Base-by-base conservation (phyloP, 2,888 invertebrate genomes). In the Drosophila prolongata region DNA sequence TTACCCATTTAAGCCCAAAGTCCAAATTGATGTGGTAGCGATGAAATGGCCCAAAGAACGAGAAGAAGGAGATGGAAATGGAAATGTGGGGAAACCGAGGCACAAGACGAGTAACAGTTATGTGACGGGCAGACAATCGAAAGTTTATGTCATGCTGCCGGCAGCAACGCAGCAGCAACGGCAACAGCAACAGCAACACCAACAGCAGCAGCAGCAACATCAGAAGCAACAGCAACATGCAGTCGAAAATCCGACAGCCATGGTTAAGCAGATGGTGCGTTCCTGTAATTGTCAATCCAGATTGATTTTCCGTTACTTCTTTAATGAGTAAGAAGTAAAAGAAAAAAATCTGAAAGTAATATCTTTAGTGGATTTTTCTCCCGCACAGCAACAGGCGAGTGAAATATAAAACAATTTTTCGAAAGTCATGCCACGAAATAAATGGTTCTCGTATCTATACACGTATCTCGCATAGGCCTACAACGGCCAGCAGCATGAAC, bases 81-180 rank as follows among this genome's bases (percentile, higher is more conserved):
- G 62, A 40, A 19, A 62, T 65, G 65, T 14, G 24, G 42, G 58
- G 54, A 43, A 53, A 16, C 42, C 44, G 44, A 59, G 64, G 65
- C 70, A 70, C 67, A 75, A 47, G 68, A 46, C 56, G 64, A 57
- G 73, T 57, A 75, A 77, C 75, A 71, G 77, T 77, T 77, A 77
- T 77, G 76, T 75, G 78, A 78, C 68, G 68, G 80, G 64, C 87
- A 82, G 87, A 89, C 88, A 88, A 88, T 88, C 88, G 88, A 88
- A 88, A 88, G 88, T 88, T 88, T 88, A 89, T 87, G 84, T 83
- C 87, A 82, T 86, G 76, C 66, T 70, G 74, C 50, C 53, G 65
- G 42, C 74, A 73, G 71, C 65, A 64, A 64, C 64, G 75, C 55
- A 44, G 47, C 55, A 49, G 54, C 61, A 46, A 11, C 80, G 75